phyloP scores from a whole-genome alignment of 2,888 invertebrate genomes.

The Adelognathus sp. region DNA sequence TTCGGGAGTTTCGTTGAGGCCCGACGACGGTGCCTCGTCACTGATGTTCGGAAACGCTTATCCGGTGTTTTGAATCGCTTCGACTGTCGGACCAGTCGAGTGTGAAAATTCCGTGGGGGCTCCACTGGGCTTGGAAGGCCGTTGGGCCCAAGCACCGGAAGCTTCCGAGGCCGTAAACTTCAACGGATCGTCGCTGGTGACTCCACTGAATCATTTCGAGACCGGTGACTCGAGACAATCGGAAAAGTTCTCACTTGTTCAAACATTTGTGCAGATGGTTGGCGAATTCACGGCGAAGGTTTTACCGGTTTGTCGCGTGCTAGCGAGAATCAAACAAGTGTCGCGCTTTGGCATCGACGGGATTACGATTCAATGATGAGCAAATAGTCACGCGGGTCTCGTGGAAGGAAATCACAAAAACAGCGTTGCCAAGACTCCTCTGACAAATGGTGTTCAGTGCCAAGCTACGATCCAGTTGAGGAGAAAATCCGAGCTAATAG shows the following conservation, averaged over 20 bases:
- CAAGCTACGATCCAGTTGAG: not conserved
- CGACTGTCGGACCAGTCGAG: not conserved
- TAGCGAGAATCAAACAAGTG: not conserved
- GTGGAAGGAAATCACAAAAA: not conserved
- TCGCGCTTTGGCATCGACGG: not conserved
- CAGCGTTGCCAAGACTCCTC: not conserved
- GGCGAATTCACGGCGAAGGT: not conserved
- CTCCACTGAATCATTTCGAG: not conserved
- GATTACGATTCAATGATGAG: not conserved
- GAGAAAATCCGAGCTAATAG: not conserved
- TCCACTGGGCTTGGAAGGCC: not conserved
- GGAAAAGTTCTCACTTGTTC: too few relatives aligned
- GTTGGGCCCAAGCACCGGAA: not conserved
- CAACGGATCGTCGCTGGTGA: not conserved
- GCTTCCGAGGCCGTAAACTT: not conserved
- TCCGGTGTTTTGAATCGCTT: not conserved
- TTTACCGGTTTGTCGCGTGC: not conserved
- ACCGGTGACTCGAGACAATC: too few relatives aligned
- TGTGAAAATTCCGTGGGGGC: not conserved
- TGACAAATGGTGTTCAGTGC: too few relatives aligned
- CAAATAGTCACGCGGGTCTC: not conserved
- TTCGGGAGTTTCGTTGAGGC: not conserved
- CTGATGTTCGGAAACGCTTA: not conserved
- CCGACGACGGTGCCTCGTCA: slow-evolving; percentile 7
- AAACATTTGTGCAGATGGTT: not conserved